Base-by-base conservation (phyloP, 1,140 invertebrate species). In the Philaenus spumarius region DNA sequence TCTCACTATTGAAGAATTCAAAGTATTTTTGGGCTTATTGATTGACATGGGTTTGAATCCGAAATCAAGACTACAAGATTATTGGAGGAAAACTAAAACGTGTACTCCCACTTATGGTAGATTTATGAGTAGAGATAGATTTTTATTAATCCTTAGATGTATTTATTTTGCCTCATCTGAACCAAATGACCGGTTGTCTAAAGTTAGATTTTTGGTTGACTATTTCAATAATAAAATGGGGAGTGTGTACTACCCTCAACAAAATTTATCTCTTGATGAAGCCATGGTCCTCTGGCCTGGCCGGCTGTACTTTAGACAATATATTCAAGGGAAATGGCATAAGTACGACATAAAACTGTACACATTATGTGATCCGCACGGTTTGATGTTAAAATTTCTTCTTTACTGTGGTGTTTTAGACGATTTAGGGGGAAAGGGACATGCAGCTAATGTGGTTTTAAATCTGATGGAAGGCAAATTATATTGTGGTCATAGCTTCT, bases 261-360 rank as follows among this genome's bases (percentile, higher is more conserved):
- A 62, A 54, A 43, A 66, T 54, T 58, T 69, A 54, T 63, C 51
- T 19, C 62, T 66, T 17, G 65, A 69, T 53, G 67, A 70, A 50
- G 66, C 65, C 24, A 64, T 69, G 62, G 59, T 69, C 47, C 60
- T 68, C 55, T 70, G 64, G 62, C 48, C 64, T 50, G 68, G 69
- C n/a, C 37, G 67, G 55, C 50, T 68, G 26, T 34, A 40, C 26
- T 68, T 69, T 54, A 55, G 68, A 17, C 64, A 68, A 45, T 71
- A 71, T 52, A 65, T 71, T 50, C 62, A 69, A 60, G 59, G 60
- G 3, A 68, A 69, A 58, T 39, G 51, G n/a, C 66, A 68, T 52
- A 64, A 66, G 39, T 71, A 67, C 48, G 66, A 66, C 15, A 56
- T 68, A 39, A 68, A 69, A 43, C 59, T 64, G 6, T 67, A 65